phyloP scores from a whole-genome alignment of 2,797 vertebrate species.

The Tokudaia tokunoshimensis region DNA sequence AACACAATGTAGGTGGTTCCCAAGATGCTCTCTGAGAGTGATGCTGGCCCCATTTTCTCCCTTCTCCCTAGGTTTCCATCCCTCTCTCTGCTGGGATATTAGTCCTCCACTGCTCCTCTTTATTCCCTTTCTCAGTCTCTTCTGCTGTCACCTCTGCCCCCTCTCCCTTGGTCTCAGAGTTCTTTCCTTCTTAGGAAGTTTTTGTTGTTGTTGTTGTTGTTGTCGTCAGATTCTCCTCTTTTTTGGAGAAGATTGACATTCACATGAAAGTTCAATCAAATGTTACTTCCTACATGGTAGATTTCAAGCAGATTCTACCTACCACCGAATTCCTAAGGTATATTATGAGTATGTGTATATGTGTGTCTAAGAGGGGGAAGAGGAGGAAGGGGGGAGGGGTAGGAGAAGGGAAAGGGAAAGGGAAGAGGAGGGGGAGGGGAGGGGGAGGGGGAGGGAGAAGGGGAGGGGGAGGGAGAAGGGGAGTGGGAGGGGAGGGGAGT shows the following conservation, averaged over 20 bases:
- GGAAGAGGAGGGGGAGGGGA: rapidly evolving
- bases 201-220: not conserved
- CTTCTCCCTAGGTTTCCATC: not conserved
- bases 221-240: not conserved
- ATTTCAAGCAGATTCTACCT: conserved; percentile 42
- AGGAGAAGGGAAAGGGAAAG: too few species aligned
- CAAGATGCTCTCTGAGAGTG: not conserved
- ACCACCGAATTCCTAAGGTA: not conserved
- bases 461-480: rapidly evolving
- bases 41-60: not conserved
- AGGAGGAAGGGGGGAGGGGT: not conserved
- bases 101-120: not conserved
- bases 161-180: not conserved
- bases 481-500: rapidly evolving
- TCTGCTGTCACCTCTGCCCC: not conserved
- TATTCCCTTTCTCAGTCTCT: not conserved
- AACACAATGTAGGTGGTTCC: conserved; percentile 15
- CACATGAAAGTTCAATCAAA: conserved; percentile 52
- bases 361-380: not conserved
- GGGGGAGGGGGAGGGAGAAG: rapidly evolving
- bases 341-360: not conserved
- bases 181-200: conserved; percentile 19
- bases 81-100: not conserved
- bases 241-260: conserved; percentile 59
- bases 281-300: not conserved